A percentile compares a stretch with the other conserved stretches of the same genome.
These are phyloP conservation scores for Aulostomus chinensis DNA, from an alignment of 2,797 vertebrate species.

Conservation along the genomic window DNA sequence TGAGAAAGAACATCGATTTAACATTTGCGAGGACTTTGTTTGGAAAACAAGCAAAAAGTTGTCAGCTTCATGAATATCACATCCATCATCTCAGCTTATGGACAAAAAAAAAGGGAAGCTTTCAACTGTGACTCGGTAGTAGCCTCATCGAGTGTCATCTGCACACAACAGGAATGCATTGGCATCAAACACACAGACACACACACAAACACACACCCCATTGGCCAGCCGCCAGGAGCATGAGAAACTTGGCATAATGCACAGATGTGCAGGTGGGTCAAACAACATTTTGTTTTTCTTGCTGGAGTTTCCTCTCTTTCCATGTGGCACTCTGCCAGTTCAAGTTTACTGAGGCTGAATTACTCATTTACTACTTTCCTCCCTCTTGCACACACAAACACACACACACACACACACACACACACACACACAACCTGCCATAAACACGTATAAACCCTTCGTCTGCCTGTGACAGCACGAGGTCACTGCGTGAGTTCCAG, in stretches of 20 bases:
- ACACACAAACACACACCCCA: conserved; percentile 44
- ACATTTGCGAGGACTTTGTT: no score
- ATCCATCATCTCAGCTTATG: background rate
- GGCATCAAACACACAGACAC: conserved; percentile 41
- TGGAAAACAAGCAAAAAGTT: no score
- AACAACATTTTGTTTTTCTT: conserved; percentile 61
- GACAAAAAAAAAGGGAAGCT: background rate
- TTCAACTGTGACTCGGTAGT: background rate
- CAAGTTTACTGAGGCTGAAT: conserved; percentile 42
- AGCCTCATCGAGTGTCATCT: background rate
- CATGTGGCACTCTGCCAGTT: conserved; percentile 43
- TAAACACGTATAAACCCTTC: conserved; percentile 39
- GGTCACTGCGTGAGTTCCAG: conserved; percentile 59
- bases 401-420: no score
- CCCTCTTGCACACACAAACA: conserved; percentile 4
- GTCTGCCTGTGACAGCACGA: conserved; percentile 46
- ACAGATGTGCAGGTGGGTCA: conserved; percentile 68
- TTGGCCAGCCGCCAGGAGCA: conserved; percentile 46
- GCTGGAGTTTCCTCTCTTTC: conserved; percentile 52
- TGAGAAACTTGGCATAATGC: conserved; percentile 52
- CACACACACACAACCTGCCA: conserved; percentile 30
- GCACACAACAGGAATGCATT: conserved; percentile 30
- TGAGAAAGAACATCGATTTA: no score
- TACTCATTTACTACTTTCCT: conserved; percentile 52
- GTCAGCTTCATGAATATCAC: background rate